Evolutionary conservation across 2,113 vertebrate genomes (phyloP).

Genomic region (Chinchilla lanigera): DNA sequence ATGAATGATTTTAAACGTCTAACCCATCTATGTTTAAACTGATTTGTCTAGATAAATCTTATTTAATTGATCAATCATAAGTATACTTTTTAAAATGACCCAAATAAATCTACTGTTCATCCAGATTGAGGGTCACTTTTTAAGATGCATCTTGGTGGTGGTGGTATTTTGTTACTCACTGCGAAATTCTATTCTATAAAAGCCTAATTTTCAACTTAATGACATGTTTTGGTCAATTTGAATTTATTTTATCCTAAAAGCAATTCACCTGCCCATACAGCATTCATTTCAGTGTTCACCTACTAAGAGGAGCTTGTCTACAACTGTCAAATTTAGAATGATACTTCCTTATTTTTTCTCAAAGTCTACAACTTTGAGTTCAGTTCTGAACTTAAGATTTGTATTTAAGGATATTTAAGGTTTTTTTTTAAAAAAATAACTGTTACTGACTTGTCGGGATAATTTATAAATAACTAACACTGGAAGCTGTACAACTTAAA

Average conservation of each 20-base stretch:
- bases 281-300: background rate
- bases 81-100: background rate
- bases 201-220: slow-evolving; percentile 27
- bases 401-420: background rate
- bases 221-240: background rate
- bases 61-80: background rate
- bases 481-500: background rate
- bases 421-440: background rate
- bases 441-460: background rate
- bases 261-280: background rate
- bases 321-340: background rate
- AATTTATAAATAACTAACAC: background rate
- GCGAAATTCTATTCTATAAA: background rate
- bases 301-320: background rate
- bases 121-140: background rate
- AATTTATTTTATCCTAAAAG: slow-evolving; percentile 30
- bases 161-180: background rate
- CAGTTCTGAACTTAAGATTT: slow-evolving; percentile 12
- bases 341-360: slow-evolving; percentile 37
- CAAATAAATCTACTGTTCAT: background rate
- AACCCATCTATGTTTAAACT: background rate
- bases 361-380: slow-evolving; percentile 17
- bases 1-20: background rate
- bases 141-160: background rate
- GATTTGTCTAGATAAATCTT: background rate